Percentiles rank a stretch among this genome's conserved stretches.
phyloP scores from a whole-genome alignment of 2,888 invertebrate species.

The Stomorhina lunata region DNA sequence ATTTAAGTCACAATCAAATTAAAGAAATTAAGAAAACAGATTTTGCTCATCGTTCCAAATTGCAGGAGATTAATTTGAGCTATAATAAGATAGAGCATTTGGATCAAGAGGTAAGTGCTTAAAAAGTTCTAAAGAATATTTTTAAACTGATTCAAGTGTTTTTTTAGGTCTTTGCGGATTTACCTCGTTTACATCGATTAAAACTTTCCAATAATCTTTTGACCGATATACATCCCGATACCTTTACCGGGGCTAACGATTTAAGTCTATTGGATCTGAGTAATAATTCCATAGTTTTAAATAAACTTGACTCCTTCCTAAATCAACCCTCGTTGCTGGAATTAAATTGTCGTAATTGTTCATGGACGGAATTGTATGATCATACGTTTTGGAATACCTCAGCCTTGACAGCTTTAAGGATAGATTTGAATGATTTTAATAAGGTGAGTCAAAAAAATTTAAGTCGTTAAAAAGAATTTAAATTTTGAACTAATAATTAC shows the following conservation, averaged over 20 bases:
- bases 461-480: too few relatives aligned
- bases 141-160: not conserved
- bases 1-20: constrained; percentile 78
- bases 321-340: constrained; percentile 75
- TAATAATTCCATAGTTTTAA: constrained; percentile 77
- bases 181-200: constrained; percentile 75
- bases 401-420: constrained; percentile 75
- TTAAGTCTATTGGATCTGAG: constrained; percentile 77
- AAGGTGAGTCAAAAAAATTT: too few relatives aligned
- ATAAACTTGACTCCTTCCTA: constrained; percentile 74
- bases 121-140: not conserved
- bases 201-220: constrained; percentile 78
- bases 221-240: constrained; percentile 74
- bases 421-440: constrained; percentile 77
- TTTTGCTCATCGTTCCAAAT: constrained; percentile 74
- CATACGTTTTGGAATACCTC: constrained; percentile 77
- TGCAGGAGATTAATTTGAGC: constrained; percentile 76
- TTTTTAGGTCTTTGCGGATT: constrained; percentile 74
- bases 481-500: too few relatives aligned
- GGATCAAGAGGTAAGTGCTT: constrained; percentile 73
- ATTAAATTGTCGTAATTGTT: constrained; percentile 77
- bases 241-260: constrained; percentile 75
- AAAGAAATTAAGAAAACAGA: constrained; percentile 72
- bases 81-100: constrained; percentile 74
- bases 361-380: constrained; percentile 76